Conservation (phyloP, 2,797 vertebrate genomes). For the Channallabes apus region DNA sequence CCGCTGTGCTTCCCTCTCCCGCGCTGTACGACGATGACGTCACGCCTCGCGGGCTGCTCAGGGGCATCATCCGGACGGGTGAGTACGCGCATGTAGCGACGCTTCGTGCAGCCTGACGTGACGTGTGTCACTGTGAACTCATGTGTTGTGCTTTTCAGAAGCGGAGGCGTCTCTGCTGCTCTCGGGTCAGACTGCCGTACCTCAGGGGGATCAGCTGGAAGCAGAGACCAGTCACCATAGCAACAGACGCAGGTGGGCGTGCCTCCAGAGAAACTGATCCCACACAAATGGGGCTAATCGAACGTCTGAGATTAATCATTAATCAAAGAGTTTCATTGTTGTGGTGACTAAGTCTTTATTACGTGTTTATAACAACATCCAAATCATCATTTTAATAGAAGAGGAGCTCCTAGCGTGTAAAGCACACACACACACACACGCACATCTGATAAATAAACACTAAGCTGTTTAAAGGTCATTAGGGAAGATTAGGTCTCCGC, state of each 20-base stretch:
- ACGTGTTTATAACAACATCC: not conserved
- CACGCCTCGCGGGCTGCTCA: slow-evolving; percentile 52
- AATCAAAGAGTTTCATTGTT: too few species aligned
- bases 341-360: not conserved
- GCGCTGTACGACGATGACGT: slow-evolving; percentile 42
- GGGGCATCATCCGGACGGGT: slow-evolving; percentile 55
- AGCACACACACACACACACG: too few species aligned
- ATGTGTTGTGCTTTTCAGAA: slow-evolving; percentile 61
- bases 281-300: not conserved
- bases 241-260: slow-evolving; percentile 51
- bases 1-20: not conserved
- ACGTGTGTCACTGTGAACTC: not conserved
- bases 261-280: not conserved
- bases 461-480: not conserved
- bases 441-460: not conserved
- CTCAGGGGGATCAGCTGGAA: slow-evolving; percentile 43
- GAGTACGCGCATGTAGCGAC: not conserved
- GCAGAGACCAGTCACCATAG: slow-evolving; percentile 49
- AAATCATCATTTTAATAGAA: not conserved
- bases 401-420: not conserved
- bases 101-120: not conserved
- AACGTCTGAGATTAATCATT: not conserved
- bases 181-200: slow-evolving; percentile 52
- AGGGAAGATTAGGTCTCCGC: not conserved
- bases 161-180: slow-evolving; percentile 67